Evolutionary conservation across 1,140 invertebrate genomes (phyloP).

Genomic region (Teleopsis dalmanni): DNA sequence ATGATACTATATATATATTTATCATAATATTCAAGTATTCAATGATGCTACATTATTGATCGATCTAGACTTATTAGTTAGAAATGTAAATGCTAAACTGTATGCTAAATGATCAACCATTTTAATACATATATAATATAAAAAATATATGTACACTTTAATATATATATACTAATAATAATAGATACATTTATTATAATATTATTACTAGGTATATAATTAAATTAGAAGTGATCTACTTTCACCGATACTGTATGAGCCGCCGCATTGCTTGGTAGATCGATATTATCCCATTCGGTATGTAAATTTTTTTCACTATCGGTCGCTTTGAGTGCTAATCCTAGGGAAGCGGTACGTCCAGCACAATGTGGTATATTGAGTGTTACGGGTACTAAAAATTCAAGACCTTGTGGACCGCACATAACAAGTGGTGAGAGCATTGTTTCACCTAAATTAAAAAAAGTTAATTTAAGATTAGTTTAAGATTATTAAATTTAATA

Average conservation of each 20-base stretch:
- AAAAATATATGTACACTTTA: no score
- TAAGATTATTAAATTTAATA: neutral
- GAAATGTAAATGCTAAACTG: no score
- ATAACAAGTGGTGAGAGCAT: slow-evolving; percentile 87
- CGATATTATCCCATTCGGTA: slow-evolving; percentile 68
- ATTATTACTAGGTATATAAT: neutral
- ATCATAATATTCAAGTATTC: no score
- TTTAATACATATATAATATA: no score
- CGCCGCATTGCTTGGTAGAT: slow-evolving; percentile 65
- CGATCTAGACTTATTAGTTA: no score
- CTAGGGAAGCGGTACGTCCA: slow-evolving; percentile 61
- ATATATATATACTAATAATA: no score
- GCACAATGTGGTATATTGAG: slow-evolving; percentile 70
- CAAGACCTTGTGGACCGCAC: slow-evolving; percentile 87
- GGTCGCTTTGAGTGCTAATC: slow-evolving; percentile 69
- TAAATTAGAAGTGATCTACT: slow-evolving; percentile 76
- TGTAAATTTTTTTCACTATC: slow-evolving; percentile 63
- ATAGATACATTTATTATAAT: no score
- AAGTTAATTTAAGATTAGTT: neutral
- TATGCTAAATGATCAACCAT: no score
- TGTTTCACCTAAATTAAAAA: slow-evolving; percentile 67
- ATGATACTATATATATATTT: no score
- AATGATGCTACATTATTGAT: no score
- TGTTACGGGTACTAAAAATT: slow-evolving; percentile 81
- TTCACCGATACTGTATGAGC: slow-evolving; percentile 79